Conservation (phyloP, 2,888 invertebrate species). For the Heliconius erato region DNA sequence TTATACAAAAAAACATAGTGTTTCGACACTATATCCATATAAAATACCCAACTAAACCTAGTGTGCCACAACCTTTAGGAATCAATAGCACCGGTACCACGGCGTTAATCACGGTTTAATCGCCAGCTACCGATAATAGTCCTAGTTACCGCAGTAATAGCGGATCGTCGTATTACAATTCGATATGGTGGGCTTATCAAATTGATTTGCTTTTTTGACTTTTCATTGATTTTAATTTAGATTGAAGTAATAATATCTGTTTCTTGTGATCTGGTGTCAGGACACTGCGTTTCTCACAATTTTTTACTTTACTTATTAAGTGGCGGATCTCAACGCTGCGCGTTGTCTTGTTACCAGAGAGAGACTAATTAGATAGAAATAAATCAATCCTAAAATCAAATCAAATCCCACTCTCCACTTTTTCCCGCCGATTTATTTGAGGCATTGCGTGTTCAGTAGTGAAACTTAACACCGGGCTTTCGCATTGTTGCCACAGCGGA, state of each 20-base stretch:
- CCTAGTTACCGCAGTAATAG: slow-evolving; percentile 46
- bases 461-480: neutral
- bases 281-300: too few species aligned
- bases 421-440: neutral
- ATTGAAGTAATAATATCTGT: too few species aligned
- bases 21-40: neutral
- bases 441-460: neutral
- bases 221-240: neutral
- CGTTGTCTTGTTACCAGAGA: too few species aligned
- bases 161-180: slow-evolving; percentile 43
- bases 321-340: too few species aligned
- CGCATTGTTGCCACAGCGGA: neutral
- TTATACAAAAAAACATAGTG: neutral
- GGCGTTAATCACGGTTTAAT: slow-evolving; percentile 52
- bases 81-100: slow-evolving; percentile 43
- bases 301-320: too few species aligned
- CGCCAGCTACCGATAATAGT: slow-evolving; percentile 49
- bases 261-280: too few species aligned
- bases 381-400: too few species aligned
- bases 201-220: slow-evolving; percentile 26
- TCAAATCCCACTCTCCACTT: neutral
- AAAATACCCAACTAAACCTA: neutral
- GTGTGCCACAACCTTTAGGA: slow-evolving; percentile 24
- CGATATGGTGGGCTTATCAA: slow-evolving; percentile 35
- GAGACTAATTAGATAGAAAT: too few species aligned